A percentile compares a stretch with the other conserved stretches of the same genome.
Evolutionary conservation across 2,113 vertebrate species (phyloP).

Genomic region (Zootoca vivipara): DNA sequence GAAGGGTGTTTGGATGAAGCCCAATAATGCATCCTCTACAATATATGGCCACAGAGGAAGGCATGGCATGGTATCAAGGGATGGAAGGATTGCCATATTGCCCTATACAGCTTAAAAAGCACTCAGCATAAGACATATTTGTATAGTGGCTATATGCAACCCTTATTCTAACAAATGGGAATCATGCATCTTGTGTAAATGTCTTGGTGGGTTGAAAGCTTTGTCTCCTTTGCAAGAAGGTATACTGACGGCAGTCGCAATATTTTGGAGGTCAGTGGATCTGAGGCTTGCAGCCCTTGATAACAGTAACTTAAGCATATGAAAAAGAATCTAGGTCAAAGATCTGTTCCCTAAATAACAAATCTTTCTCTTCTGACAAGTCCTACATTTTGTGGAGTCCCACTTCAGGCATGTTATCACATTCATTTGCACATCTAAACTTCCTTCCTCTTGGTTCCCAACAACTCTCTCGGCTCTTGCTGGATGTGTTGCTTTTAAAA

Average conservation of each 20-base stretch:
- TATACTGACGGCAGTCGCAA: background rate
- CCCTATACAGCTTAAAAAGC: background rate
- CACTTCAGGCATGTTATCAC: slow-evolving; percentile 59
- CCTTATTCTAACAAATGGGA: background rate
- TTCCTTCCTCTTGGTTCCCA: slow-evolving; percentile 55
- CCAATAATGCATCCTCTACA: background rate
- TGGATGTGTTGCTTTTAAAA: slow-evolving; percentile 56
- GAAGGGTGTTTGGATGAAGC: background rate
- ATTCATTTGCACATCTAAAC: slow-evolving; percentile 71
- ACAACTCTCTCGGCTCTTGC: slow-evolving; percentile 60
- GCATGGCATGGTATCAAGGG: background rate
- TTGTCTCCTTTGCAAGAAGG: background rate
- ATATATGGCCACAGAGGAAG: background rate
- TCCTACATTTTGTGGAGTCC: accelerated
- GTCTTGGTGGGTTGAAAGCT: background rate
- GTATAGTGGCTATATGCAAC: background rate
- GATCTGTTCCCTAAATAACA: background rate
- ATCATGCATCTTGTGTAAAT: background rate
- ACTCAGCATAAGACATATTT: background rate
- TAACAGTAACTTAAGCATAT: background rate
- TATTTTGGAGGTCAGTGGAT: background rate
- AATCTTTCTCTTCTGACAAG: slow-evolving; percentile 52
- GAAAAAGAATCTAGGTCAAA: background rate
- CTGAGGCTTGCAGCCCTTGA: background rate
- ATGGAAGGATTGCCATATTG: background rate